Conservation (phyloP, 2,888 invertebrate genomes). For the Netelia melanura region DNA sequence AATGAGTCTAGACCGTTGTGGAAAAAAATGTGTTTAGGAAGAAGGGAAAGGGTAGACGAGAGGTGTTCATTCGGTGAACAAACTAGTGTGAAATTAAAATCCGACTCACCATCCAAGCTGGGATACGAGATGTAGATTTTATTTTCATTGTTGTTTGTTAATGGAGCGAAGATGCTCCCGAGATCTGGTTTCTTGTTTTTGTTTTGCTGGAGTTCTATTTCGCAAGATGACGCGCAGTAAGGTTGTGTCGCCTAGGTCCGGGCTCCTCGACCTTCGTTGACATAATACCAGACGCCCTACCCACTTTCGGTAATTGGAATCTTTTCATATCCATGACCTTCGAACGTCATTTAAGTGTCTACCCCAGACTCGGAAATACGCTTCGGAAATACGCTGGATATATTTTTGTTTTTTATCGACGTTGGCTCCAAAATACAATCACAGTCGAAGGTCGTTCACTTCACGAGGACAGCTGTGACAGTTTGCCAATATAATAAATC, state of each 20-base stretch:
- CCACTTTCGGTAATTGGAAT: constrained; percentile 38
- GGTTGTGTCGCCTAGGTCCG: constrained; percentile 64
- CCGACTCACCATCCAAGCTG: constrained; percentile 15
- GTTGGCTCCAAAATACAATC: constrained; percentile 3
- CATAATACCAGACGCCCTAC: background rate
- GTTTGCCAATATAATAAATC: background rate
- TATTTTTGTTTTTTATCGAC: background rate
- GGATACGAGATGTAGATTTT: constrained; percentile 27
- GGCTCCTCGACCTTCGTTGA: constrained; percentile 45
- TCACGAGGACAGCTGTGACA: background rate
- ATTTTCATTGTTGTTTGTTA: background rate
- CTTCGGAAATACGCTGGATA: background rate
- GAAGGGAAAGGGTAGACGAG: constrained; percentile 1
- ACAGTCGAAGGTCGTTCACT: background rate
- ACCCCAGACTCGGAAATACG: constrained; percentile 6
- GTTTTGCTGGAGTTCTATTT: background rate
- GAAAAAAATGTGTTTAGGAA: constrained; percentile 23
- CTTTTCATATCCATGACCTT: constrained; percentile 18
- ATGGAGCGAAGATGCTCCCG: background rate
- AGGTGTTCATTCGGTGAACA: background rate
- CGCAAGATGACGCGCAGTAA: constrained; percentile 26
- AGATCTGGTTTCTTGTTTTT: background rate
- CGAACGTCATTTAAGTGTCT: constrained; percentile 5
- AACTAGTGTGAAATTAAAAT: constrained; percentile 32
- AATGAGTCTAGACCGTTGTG: constrained; percentile 3